A percentile compares a stretch with the other conserved stretches of the same genome.
Evolutionary conservation across 2,113 vertebrate genomes (phyloP).

Genomic region (Boleophthalmus pectinirostris): DNA sequence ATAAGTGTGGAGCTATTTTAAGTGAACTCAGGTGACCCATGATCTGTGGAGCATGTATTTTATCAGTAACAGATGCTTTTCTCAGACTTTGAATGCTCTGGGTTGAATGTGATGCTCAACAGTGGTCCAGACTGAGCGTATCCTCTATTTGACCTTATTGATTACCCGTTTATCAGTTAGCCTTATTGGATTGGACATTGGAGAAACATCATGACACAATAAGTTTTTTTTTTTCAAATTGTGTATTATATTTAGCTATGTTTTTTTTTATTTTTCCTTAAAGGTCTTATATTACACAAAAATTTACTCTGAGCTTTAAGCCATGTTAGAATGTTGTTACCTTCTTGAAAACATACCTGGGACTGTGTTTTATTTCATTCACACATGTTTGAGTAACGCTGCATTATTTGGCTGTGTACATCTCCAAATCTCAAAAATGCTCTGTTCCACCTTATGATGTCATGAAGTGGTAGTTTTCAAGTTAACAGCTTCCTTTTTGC

Average conservation of each 20-base stretch:
- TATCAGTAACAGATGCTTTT: conserved; percentile 50
- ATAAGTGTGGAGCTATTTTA: conserved; percentile 56
- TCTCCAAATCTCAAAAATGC: no score
- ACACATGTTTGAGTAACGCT: no score
- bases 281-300: no score
- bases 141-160: conserved; percentile 51
- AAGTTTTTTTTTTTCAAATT: no score
- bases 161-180: conserved; percentile 35
- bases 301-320: no score
- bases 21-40: conserved; percentile 50
- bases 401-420: no score
- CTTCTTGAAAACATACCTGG: no score
- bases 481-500: no score
- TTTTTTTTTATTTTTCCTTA: not conserved
- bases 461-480: no score
- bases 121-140: conserved; percentile 22
- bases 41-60: conserved; percentile 34
- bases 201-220: conserved; percentile 9
- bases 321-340: no score
- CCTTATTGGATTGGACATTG: not conserved
- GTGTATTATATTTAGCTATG: not conserved
- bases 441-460: no score
- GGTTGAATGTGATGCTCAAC: conserved; percentile 35
- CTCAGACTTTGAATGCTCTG: conserved; percentile 26
- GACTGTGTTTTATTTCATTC: no score